Base-by-base conservation (phyloP, 2,888 invertebrate species). In the Halocaridina rubra region DNA sequence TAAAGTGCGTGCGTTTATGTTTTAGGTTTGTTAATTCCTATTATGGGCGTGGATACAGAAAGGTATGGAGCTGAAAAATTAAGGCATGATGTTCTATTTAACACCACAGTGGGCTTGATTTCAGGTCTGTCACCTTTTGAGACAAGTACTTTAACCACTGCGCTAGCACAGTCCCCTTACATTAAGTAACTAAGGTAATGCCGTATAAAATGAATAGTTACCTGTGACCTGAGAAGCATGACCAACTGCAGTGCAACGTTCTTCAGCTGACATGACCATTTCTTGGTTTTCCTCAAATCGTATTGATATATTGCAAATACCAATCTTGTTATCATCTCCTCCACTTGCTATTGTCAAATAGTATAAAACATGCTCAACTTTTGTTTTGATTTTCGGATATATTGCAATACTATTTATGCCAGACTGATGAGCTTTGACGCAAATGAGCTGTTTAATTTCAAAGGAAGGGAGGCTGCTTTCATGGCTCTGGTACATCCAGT, bases 321-420 rank as follows among this genome's bases (percentile, higher is more conserved):
- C 46, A 10, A 84, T 32, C 24, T 72, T 78, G 46, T 84, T 84
- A 67, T 84, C 82, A 78, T 84, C 82, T 13, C 82, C 82, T 4
- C 82, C 82, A 33, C 77, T 84, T 72, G 82, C 78, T 71, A 84
- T 77, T 24, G 29, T 78, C 27, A 72, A 5, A 53, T 10, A 3
- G 53, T 53, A 4, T n/a, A 19, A 19, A 53, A n/a, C 3, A n/a
- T 13, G 16, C 16, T 0, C 22, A 53, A 22, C 59, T 39, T 4
- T 24, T 3, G 13, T 13, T 8, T 64, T 27, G 33, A 0, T n/a
- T 16, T 32, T 29, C 5, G 57, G 27, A 10, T 13, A 59, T 61
- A 84, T 67, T 10, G 72, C 39, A 1, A 84, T 8, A n/a, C 77
- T 57, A 39, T 84, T 84, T 39, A 84, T 24, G 24, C 82, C 82